These are phyloP conservation scores for Mythimna ferrago DNA, from an alignment of 2,888 invertebrate species.

Conservation along the genomic window DNA sequence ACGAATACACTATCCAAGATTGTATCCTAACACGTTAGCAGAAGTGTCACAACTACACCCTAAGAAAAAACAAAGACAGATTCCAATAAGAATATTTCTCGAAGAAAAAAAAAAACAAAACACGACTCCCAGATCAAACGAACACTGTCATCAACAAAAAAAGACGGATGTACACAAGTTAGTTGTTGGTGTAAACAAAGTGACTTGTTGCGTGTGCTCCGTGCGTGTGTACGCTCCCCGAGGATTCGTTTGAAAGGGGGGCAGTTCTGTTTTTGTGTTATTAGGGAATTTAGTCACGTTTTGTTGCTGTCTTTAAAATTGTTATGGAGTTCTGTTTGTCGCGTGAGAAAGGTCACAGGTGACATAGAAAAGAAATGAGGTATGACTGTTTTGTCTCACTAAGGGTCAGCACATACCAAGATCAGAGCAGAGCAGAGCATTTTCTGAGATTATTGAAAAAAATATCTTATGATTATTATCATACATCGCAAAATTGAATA, in stretches of 20 bases:
- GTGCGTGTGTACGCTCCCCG: slow-evolving; percentile 46
- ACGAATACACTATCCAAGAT: background rate
- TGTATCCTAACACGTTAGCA: background rate
- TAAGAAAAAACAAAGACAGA: background rate
- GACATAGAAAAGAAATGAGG: background rate
- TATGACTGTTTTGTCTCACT: background rate
- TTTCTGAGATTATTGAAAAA: too few species aligned
- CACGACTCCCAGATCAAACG: slow-evolving; percentile 15
- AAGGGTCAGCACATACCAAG: too few species aligned
- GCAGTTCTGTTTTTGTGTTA: slow-evolving; percentile 25
- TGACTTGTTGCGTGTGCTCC: slow-evolving; percentile 57
- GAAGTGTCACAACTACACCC: background rate
- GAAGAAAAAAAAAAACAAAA: slow-evolving; percentile 21
- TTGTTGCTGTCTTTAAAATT: slow-evolving; percentile 18
- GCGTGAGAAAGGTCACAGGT: slow-evolving; percentile 13
- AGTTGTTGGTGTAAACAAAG: slow-evolving; percentile 45
- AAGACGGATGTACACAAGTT: slow-evolving; percentile 22
- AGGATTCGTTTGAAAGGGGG: slow-evolving; percentile 43
- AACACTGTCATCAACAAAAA: slow-evolving; percentile 16
- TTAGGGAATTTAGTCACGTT: slow-evolving; percentile 33
- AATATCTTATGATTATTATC: too few species aligned
- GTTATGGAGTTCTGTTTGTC: background rate
- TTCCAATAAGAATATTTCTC: slow-evolving; percentile 1
- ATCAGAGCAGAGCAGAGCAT: too few species aligned
- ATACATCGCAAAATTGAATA: too few species aligned